phyloP scores from a whole-genome alignment of 2,888 invertebrate species.

The Bembecia ichneumoniformis region DNA sequence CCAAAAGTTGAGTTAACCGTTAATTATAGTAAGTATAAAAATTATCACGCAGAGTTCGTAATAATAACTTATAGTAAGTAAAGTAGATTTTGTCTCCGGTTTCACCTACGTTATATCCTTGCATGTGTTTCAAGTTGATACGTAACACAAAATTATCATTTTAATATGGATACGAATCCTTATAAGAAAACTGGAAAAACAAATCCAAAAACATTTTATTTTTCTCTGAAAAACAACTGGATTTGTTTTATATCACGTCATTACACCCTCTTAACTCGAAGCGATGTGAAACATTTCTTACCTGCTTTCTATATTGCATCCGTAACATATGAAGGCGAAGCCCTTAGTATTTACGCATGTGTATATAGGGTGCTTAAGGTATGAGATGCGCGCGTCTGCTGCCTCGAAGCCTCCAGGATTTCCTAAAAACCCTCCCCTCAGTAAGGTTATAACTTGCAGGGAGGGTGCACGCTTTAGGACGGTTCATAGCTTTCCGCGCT shows the following conservation, averaged over 20 bases:
- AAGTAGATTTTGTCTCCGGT: no score
- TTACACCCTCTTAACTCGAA: constrained; percentile 15
- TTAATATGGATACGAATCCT: no score
- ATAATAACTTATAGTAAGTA: no score
- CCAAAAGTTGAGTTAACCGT: no score
- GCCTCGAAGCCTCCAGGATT: constrained; percentile 30
- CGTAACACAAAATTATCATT: no score
- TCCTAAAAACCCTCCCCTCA: constrained; percentile 49
- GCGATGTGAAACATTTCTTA: constrained; percentile 39
- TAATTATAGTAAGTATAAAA: no score
- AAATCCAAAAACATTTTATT: no score
- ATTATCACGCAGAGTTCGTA: no score
- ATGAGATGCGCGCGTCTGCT: constrained; percentile 63
- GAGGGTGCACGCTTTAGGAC: constrained; percentile 41
- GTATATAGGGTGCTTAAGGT: constrained; percentile 39
- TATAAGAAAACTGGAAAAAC: no score
- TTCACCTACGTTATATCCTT: no score
- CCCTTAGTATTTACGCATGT: constrained; percentile 24
- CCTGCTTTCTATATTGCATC: constrained; percentile 43
- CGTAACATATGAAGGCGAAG: constrained; percentile 35
- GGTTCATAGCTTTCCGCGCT: constrained; percentile 27
- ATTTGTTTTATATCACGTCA: constrained; percentile 4
- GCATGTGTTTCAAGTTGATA: no score
- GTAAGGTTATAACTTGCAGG: constrained; percentile 33
- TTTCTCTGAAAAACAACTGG: constrained; percentile 14